Evolutionary conservation across 2,888 invertebrate genomes (phyloP).

Genomic region (Patella depressa): DNA sequence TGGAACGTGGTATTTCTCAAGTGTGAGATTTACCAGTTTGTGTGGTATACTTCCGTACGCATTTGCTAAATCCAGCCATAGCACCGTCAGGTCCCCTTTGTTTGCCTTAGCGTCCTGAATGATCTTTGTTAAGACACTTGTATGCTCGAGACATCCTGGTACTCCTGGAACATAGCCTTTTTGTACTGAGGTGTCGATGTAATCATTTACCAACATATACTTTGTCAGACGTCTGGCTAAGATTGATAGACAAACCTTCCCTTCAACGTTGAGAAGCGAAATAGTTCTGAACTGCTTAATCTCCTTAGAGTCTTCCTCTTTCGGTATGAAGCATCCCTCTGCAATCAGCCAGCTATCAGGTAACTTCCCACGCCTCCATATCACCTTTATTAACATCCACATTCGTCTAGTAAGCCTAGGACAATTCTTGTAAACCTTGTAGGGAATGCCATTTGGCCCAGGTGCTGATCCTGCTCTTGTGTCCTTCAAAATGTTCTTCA

Average conservation of each 20-base stretch:
- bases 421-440: constrained; percentile 36
- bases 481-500: constrained; percentile 17
- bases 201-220: constrained; percentile 20
- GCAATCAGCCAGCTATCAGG: constrained; percentile 20
- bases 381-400: constrained; percentile 26
- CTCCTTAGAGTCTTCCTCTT: constrained; percentile 26
- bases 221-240: constrained; percentile 14
- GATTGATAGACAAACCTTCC: constrained; percentile 31
- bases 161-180: constrained; percentile 33
- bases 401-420: constrained; percentile 24
- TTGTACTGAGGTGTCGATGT: constrained; percentile 32
- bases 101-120: constrained; percentile 24
- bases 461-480: constrained; percentile 30
- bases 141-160: constrained; percentile 32
- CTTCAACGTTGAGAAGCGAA: constrained; percentile 31
- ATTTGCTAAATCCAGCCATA: constrained; percentile 33
- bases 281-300: constrained; percentile 34
- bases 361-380: constrained; percentile 26
- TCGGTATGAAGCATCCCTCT: constrained; percentile 32
- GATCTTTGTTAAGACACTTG: constrained; percentile 22
- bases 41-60: constrained; percentile 34
- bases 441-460: constrained; percentile 34
- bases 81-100: constrained; percentile 29
- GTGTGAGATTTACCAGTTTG: constrained; percentile 23
- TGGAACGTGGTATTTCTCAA: constrained; percentile 24